phyloP scores from a whole-genome alignment of 2,113 vertebrate species.

The Sula dactylatra region DNA sequence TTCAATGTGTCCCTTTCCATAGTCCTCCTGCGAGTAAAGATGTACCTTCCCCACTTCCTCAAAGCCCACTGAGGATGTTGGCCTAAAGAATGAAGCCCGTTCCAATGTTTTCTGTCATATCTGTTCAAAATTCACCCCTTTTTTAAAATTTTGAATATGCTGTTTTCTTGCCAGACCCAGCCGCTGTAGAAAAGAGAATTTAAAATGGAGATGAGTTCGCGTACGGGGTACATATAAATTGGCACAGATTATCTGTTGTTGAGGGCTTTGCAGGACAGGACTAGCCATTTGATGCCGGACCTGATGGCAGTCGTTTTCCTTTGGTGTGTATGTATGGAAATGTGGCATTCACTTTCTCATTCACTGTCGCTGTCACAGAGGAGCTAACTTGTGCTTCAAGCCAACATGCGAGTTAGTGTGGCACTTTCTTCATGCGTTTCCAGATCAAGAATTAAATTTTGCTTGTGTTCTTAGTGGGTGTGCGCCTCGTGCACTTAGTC shows the following conservation, averaged over 20 bases:
- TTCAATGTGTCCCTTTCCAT: neutral
- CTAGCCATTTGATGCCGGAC: neutral
- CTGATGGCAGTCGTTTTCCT: neutral
- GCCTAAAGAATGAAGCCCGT: neutral
- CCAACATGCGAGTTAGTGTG: fast-evolving
- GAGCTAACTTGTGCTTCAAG: neutral
- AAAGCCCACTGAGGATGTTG: neutral
- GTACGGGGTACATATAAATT: neutral
- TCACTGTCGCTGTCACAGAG: neutral
- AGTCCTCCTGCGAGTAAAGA: neutral
- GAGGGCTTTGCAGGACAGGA: neutral
- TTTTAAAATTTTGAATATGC: neutral
- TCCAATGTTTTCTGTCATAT: neutral
- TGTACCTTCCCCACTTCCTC: neutral
- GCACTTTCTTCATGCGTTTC: neutral
- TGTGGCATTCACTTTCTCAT: neutral
- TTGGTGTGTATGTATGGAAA: neutral
- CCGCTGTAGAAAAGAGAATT: neutral
- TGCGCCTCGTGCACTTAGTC: neutral
- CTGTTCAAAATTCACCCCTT: neutral
- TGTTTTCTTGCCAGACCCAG: neutral
- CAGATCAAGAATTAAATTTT: neutral
- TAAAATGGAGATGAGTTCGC: neutral
- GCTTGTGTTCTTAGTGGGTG: neutral
- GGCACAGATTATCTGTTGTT: neutral